Evolutionary conservation across 2,113 vertebrate genomes (phyloP), one percentile per base, ranked within the genome.

Genomic region (Ariopsis seemanni): DNA sequence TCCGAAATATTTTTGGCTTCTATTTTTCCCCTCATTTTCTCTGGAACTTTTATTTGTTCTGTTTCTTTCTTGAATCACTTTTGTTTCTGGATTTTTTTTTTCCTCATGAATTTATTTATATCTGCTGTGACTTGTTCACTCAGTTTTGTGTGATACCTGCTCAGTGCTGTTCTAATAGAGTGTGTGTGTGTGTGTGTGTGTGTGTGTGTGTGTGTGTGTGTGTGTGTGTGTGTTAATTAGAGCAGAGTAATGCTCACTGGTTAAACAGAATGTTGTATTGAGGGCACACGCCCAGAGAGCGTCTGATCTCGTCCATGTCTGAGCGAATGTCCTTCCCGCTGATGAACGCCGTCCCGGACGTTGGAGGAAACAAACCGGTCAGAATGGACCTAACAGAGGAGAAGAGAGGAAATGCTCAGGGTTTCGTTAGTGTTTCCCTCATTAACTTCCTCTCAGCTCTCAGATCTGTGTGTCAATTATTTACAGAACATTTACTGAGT

Each of bases 241-340:
- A 30, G 22, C 5, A 34, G 50, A 34, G 27, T n/a, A 25, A n/a
- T 7, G 89, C 94, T 93, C 85, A 95, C 95, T 96, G 87, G 48
- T 95, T 94, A 74, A 98, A 96, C 42, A 98, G 95, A 83, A 98
- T 94, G 79, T 98, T 95, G 69, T 95, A 90, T 89, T 99, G 98
- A 0, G 93, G 97, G 75, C 97, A 99, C 89, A 97, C 96, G 6
- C 97, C 97, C 92, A 99, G 60, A 62, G 96, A 97, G 6, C 84
- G 91, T 18, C 96, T 93, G 89, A 97, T 93, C 27, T 89, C 27
- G 53, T 96, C 89, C 85, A 96, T 91, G 52, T 97, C 96, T 0
- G 95, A 96, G 57, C 92, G 90, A 10, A 97, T 96, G 92, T 97
- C 95, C 89, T 89, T 95, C 62, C 97, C 97, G 1, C 96, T 91